A percentile compares a stretch with the other conserved stretches of the same genome.
Conservation (phyloP, 2,888 invertebrate genomes). For the Drosophila ustulata region DNA sequence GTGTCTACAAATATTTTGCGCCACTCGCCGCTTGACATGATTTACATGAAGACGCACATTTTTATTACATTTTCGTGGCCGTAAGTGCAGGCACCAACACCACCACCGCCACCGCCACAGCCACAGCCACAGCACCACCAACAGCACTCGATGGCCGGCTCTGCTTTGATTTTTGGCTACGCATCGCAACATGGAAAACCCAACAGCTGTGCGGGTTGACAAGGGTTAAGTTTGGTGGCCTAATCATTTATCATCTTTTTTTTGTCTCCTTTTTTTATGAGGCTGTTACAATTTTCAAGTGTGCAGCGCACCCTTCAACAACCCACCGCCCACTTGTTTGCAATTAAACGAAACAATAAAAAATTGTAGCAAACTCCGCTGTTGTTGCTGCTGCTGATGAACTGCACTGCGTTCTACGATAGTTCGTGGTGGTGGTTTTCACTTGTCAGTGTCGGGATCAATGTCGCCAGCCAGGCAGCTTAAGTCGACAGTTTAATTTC, state of each 20-base stretch:
- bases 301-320: slow-evolving; percentile 47
- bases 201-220: slow-evolving; percentile 70
- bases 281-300: slow-evolving; percentile 75
- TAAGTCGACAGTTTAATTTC: slow-evolving; percentile 81
- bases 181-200: slow-evolving; percentile 61
- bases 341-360: slow-evolving; percentile 77
- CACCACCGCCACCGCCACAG: no score
- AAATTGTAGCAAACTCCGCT: slow-evolving; percentile 49
- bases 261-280: not conserved
- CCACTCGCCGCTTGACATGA: slow-evolving; percentile 81
- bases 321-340: slow-evolving; percentile 61
- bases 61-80: slow-evolving; percentile 79
- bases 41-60: slow-evolving; percentile 84
- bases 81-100: slow-evolving; percentile 57
- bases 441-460: slow-evolving; percentile 80
- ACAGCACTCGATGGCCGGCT: slow-evolving; percentile 28
- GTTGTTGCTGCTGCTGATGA: slow-evolving; percentile 13
- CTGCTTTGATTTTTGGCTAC: slow-evolving; percentile 72
- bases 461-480: slow-evolving; percentile 59
- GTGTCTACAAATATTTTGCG: slow-evolving; percentile 71
- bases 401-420: slow-evolving; percentile 15
- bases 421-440: slow-evolving; percentile 5
- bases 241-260: slow-evolving; percentile 75
- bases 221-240: slow-evolving; percentile 68
- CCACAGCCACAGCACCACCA: slow-evolving; percentile 24